Evolutionary conservation across 2,888 invertebrate species (phyloP).

Genomic region (Fissipunctia ypsillon): DNA sequence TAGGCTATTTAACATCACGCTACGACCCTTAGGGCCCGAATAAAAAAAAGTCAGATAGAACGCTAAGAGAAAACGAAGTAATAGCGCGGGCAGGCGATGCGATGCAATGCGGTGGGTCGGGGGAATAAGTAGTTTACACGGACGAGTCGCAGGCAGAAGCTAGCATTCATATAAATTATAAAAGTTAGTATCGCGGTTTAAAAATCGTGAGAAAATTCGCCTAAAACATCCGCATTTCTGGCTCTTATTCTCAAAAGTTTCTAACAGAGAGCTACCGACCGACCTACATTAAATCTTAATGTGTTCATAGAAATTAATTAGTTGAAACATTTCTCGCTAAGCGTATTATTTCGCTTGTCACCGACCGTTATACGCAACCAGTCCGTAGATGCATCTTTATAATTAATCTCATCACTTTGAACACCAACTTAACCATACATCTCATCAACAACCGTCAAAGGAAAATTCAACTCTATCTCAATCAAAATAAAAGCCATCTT

Average conservation of each 20-base stretch:
- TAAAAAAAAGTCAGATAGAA: no score
- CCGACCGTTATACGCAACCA: conserved; percentile 78
- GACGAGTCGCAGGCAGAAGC: no score
- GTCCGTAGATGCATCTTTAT: conserved; percentile 84
- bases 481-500: conserved; percentile 18
- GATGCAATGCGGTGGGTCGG: no score
- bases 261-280: conserved; percentile 46
- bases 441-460: conserved; percentile 8
- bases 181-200: not conserved
- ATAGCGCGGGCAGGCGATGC: no score
- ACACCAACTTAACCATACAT: conserved; percentile 56
- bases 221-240: conserved; percentile 25
- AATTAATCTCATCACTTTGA: conserved; percentile 85
- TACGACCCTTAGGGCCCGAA: no score
- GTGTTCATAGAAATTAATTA: conserved; percentile 75
- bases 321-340: conserved; percentile 71
- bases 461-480: conserved; percentile 47
- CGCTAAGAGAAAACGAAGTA: no score
- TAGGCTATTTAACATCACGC: no score
- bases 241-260: conserved; percentile 25
- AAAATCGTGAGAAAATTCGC: conserved; percentile 52
- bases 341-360: conserved; percentile 75
- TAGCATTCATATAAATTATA: not conserved
- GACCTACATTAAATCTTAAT: conserved; percentile 69
- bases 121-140: no score